Conservation (phyloP, 2,113 vertebrate genomes). For the Pipa parva region DNA sequence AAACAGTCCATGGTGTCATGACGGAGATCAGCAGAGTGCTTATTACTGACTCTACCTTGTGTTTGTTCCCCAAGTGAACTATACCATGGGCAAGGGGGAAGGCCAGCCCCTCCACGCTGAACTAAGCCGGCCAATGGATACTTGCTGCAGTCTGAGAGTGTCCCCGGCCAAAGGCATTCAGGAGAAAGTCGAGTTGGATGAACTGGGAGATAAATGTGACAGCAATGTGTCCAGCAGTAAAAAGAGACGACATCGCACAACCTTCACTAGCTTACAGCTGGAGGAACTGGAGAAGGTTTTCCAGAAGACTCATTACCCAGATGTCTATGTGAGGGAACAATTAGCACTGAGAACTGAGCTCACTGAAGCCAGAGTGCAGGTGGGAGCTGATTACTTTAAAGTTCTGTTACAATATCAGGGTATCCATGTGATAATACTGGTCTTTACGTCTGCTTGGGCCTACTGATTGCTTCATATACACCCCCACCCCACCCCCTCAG, state of each 20-base stretch:
- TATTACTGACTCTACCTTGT: conserved; percentile 38
- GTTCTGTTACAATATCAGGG: too few species aligned
- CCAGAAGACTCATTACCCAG: conserved; percentile 97
- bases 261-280: conserved; percentile 92
- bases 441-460: too few species aligned
- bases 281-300: conserved; percentile 98
- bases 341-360: conserved; percentile 94
- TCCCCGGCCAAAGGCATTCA: conserved; percentile 76
- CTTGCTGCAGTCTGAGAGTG: conserved; percentile 75
- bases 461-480: too few species aligned
- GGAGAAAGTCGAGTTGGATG: conserved; percentile 83
- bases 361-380: conserved; percentile 96
- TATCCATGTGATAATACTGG: too few species aligned
- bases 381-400: conserved; percentile 48
- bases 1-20: too few species aligned
- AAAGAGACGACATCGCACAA: conserved; percentile 92
- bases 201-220: conserved; percentile 90
- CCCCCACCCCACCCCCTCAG: too few species aligned
- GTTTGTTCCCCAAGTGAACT: conserved; percentile 65
- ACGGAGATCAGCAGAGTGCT: background rate
- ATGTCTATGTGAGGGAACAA: conserved; percentile 97
- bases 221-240: conserved; percentile 97
- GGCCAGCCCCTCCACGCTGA: conserved; percentile 76
- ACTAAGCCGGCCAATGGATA: conserved; percentile 77
- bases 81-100: conserved; percentile 78